Evolutionary conservation across 2,113 vertebrate genomes (phyloP), one percentile per base, ranked within the genome.

Genomic region (Sigmodon hispidus): DNA sequence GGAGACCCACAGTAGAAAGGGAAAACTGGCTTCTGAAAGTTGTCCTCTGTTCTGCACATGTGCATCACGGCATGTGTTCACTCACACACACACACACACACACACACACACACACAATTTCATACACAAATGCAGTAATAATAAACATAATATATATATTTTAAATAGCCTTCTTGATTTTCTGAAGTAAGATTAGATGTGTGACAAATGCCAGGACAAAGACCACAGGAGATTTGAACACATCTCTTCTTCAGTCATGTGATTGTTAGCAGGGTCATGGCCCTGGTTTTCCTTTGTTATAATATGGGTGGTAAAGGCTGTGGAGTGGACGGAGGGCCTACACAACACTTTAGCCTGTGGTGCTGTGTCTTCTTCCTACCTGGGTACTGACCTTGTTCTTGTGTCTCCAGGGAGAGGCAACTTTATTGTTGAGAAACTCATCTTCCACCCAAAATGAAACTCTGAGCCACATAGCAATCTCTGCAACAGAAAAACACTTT

Each of bases 391-490:
- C 55, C 50, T 95, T 87, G 29, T 89, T 72, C 50, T 61, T 76
- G 1, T 31, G 10, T 96, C 85, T 96, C 72, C 43, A 45, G 50
- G 67, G 93, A 55, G 11, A 69, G 24, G 9, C 21, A 6, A 84
- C 45, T 87, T 96, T 26, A n/a, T 84, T 90, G 94, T 87, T 10
- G 10, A 94, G 59, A 96, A 87, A 94, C 79, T 85, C 70, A 91
- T 87, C 93, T 96, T 65, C 96, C 87, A 93, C 79, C 89, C 88
- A 90, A 95, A 96, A 84, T 95, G 90, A 85, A 61, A 88, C 87
- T 59, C 90, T 96, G 93, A 96, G 79, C 87, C 85, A 90, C 93
- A 85, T 96, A 61, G 94, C 96, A 96, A 95, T 94, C 31, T 96
- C 70, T 36, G 73, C 81, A 65, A 90, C 21, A 87, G 89, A 79